Evolutionary conservation across 2,888 invertebrate species (phyloP), one percentile per base, ranked within the genome.

Genomic region (Chirona hameri): DNA sequence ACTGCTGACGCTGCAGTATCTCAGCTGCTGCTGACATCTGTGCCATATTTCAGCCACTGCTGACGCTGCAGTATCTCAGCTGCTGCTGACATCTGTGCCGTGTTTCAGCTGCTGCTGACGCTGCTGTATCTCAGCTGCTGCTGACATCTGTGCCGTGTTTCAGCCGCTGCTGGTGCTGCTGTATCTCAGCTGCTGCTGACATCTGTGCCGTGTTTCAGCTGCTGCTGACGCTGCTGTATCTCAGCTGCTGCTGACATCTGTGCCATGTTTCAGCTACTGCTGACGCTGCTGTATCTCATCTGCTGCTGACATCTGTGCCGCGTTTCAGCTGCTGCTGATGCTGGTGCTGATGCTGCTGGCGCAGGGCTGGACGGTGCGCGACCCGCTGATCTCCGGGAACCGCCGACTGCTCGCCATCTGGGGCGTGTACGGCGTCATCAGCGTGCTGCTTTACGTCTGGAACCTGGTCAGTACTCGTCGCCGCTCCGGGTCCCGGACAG

Each of bases 361-460:
- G 69, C 98, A 98, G 90, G 99, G 98, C 81, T 98, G 98, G 97
- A 97, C 97, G 10, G 95, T 98, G 55, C 97, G 97, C 18, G 91
- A 95, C 85, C 91, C 95, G 87, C 96, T 97, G 89, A 91, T 98
- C 83, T 94, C 95, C 27, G 94, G 95, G 90, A 96, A 95, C 87
- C 93, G 93, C 27, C 88, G 95, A 69, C 92, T 96, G 52, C 94
- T 95, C 88, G 92, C 93, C 65, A 93, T 97, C 85, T 98, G 98
- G 98, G 91, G 95, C 86, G 92, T 94, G 84, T 97, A 98, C 87
- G 95, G 97, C 81, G 91, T 95, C 83, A 94, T 97, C 57, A 96
- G 97, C 88, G 93, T 97, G 87, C 90, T 97, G 83, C 91, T 98
- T 1, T 98, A 98, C 88, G 94, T 97, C 83, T 98, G 98, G 97